phyloP scores from a whole-genome alignment of 2,888 invertebrate species.

The Matsumyia berberina region DNA sequence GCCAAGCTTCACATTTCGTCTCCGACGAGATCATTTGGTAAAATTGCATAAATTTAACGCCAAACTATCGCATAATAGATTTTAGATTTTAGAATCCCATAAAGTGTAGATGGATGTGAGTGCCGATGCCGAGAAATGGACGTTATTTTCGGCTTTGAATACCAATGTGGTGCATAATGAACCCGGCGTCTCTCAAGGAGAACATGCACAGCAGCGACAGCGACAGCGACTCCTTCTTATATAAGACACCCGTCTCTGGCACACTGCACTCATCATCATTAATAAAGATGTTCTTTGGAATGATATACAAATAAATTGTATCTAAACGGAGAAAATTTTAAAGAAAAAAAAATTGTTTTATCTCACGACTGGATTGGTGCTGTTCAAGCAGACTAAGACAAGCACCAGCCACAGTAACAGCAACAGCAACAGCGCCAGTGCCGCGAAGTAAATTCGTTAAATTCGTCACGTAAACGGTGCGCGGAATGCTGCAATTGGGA shows the following conservation, averaged over 20 bases:
- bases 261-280: slow-evolving; percentile 18
- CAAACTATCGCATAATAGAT: slow-evolving; percentile 51
- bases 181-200: slow-evolving; percentile 57
- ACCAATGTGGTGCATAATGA: slow-evolving; percentile 56
- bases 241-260: slow-evolving; percentile 8
- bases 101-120: slow-evolving; percentile 39
- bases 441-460: slow-evolving; percentile 61
- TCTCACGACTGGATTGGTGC: slow-evolving; percentile 48
- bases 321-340: background rate
- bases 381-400: no score
- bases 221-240: slow-evolving; percentile 42
- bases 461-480: slow-evolving; percentile 72
- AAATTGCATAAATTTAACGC: slow-evolving; percentile 55
- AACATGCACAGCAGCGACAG: slow-evolving; percentile 57
- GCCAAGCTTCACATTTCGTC: no score
- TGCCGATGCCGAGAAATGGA: slow-evolving; percentile 13
- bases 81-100: slow-evolving; percentile 54
- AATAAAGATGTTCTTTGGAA: slow-evolving; percentile 62
- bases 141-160: slow-evolving; percentile 40
- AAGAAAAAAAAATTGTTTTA: slow-evolving; percentile 28
- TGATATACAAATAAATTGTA: slow-evolving; percentile 13
- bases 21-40: slow-evolving; percentile 5
- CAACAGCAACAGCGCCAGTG: background rate
- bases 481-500: slow-evolving; percentile 71
- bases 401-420: background rate